Evolutionary conservation across 2,797 vertebrate species (phyloP).

Genomic region (Rachycentron canadum): DNA sequence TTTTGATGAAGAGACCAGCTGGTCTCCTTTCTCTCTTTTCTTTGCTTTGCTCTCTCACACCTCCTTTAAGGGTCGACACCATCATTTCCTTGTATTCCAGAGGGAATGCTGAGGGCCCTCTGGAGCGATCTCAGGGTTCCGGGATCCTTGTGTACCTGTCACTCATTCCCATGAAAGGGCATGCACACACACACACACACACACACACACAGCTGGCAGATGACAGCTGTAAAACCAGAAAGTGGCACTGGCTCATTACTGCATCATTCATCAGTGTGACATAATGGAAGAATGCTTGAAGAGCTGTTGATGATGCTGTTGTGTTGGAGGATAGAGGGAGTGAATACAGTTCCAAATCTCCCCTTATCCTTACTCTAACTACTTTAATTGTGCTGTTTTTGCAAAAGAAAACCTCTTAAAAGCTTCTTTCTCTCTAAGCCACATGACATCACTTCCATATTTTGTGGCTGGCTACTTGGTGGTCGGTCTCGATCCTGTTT

Average conservation of each 20-base stretch:
- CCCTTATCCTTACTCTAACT: background rate
- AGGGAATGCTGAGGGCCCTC: conserved; percentile 54
- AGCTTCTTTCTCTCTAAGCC: conserved; percentile 13
- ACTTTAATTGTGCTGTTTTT: conserved; percentile 23
- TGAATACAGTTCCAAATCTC: conserved; percentile 36
- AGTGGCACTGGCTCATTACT: conserved; percentile 69
- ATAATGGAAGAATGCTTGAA: conserved; percentile 73
- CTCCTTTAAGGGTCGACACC: conserved; percentile 61
- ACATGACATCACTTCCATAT: conserved; percentile 16
- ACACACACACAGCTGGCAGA: conserved; percentile 60
- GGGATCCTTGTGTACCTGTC: conserved; percentile 68
- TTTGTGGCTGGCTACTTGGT: conserved; percentile 22
- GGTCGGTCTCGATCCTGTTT: background rate
- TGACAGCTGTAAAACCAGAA: conserved; percentile 74
- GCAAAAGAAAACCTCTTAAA: conserved; percentile 26
- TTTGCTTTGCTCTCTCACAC: conserved; percentile 63
- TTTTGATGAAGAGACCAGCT: conserved; percentile 73
- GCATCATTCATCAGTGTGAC: conserved; percentile 75
- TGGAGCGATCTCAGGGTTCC: conserved; percentile 63
- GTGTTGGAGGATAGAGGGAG: conserved; percentile 41
- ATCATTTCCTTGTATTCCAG: conserved; percentile 66
- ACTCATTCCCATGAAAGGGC: conserved; percentile 58
- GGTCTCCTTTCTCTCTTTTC: conserved; percentile 64
- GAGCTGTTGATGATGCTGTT: conserved; percentile 70
- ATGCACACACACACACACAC: background rate